Conservation (phyloP, 2,797 vertebrate species). For the Pseudochirops cupreus region DNA sequence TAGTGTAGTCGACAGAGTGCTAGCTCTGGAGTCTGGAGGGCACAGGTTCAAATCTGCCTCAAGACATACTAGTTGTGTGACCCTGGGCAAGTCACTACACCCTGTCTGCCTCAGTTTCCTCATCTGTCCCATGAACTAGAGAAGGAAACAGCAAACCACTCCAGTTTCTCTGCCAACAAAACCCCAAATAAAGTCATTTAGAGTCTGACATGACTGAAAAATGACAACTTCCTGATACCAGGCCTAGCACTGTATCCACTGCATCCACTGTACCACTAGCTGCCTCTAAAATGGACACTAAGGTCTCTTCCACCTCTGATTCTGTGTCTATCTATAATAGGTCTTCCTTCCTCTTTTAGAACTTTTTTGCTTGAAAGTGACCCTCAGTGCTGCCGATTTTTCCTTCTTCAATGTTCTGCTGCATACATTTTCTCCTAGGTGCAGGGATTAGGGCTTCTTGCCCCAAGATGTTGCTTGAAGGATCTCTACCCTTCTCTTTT, state of each 20-base stretch:
- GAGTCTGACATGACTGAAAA: background rate
- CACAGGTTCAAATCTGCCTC: background rate
- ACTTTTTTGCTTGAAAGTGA: background rate
- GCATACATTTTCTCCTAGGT: rapidly evolving
- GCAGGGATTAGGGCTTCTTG: background rate
- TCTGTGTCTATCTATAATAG: background rate
- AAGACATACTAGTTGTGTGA: background rate
- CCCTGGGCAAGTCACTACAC: background rate
- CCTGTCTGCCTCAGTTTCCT: background rate
- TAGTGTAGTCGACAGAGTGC: background rate
- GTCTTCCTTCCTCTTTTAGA: background rate
- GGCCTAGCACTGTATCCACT: background rate
- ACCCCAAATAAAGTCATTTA: background rate
- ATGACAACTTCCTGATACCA: background rate
- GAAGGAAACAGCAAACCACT: background rate
- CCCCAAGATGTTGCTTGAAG: background rate
- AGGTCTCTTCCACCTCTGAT: background rate
- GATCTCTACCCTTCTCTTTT: background rate
- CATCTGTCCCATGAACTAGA: background rate
- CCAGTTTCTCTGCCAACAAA: background rate
- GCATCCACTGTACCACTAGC: background rate
- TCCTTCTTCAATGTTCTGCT: background rate
- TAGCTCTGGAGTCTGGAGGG: background rate
- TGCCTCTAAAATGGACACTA: background rate
- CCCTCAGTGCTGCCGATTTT: background rate